Evolutionary conservation across 2,888 invertebrate genomes (phyloP), one percentile per base, ranked within the genome.

Genomic region (Andrena trimmerana): DNA sequence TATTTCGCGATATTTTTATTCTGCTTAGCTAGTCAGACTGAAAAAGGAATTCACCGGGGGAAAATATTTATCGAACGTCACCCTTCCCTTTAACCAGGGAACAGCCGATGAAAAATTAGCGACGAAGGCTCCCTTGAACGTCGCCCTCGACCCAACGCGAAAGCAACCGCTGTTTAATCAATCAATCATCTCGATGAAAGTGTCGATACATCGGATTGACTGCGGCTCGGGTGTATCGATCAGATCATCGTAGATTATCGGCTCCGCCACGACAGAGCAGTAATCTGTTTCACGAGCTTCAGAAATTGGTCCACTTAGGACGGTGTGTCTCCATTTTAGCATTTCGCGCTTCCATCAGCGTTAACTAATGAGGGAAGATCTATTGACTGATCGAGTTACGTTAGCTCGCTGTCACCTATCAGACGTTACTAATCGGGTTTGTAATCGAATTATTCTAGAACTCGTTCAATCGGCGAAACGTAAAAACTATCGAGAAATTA

Each of bases 271-370:
- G 50, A 67, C 66, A 65, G 71, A 77, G 68, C 63, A 42, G 65
- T 72, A 81, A 83, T 76, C 75, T 69, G 72, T 48, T 68, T 60
- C 62, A 62, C 48, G 77, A 67, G 80, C 24, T 50, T 42, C 50
- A 36, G 52, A 63, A 62, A 66, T 79, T 75, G 74, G 24, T 68
- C 59, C 63, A 81, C 71, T 78, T 63, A 80, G 31, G 54, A 16
- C 7, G 59, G 65, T 70, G 36, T 33, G 36, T 66, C 66, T 70
- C 52, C 13, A 54, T 66, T 77, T 69, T 59, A 42, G 65, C 27
- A 29, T 69, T 77, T 42, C 63, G 52, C 52, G 69, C 60, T 33
- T 60, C 36, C n/a, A 54, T 71, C 33, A 48, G 29, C 27, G 50
- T 67, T 65, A 42, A 62, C 54, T 33, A 42, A 71, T 57, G 60